Evolutionary conservation across 2,888 invertebrate species (phyloP).

Genomic region (Eutolmus rufibarbis): DNA sequence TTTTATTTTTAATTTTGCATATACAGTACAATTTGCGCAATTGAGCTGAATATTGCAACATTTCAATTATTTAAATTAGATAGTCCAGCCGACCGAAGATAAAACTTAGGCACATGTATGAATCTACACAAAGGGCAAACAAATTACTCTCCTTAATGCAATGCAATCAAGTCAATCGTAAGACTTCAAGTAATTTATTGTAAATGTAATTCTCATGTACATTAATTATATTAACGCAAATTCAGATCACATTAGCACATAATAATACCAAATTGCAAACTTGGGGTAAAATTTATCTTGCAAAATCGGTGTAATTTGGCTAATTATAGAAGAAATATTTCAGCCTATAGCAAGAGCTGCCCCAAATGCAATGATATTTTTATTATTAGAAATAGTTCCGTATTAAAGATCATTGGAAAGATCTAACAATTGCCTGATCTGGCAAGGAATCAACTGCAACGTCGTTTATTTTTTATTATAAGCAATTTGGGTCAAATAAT

Average conservation of each 20-base stretch:
- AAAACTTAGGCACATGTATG: neutral
- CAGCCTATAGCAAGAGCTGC: neutral
- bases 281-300: neutral
- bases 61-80: neutral
- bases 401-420: neutral
- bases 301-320: neutral
- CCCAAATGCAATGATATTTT: neutral
- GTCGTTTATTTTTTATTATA: neutral
- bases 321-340: neutral
- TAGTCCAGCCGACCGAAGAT: too few relatives aligned
- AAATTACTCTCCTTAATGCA: neutral
- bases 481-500: slow-evolving; percentile 10
- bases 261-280: neutral
- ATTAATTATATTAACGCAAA: neutral
- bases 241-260: neutral
- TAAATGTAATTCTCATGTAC: neutral
- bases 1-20: neutral
- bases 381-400: neutral
- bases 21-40: neutral
- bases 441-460: neutral
- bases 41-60: neutral
- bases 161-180: neutral
- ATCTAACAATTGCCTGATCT: neutral
- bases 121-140: neutral
- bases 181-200: neutral